Percentiles rank a stretch among this genome's conserved stretches.
Conservation (phyloP, 2,797 vertebrate species). For the Sternotherus odoratus region DNA sequence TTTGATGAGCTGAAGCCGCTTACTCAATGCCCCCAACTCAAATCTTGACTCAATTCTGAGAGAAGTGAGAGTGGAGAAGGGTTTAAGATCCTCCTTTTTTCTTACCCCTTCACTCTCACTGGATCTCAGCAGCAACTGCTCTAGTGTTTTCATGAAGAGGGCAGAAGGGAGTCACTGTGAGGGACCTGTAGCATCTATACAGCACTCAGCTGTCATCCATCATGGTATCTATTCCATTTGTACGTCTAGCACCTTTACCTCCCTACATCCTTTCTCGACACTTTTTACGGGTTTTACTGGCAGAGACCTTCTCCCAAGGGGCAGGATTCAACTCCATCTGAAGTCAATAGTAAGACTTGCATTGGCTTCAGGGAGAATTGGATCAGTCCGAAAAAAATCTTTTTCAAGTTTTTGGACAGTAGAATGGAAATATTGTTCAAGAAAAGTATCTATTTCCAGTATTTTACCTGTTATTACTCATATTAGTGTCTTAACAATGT, state of each 20-base stretch:
- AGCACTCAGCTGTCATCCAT: not conserved
- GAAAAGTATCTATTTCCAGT: not conserved
- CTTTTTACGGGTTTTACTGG: not conserved
- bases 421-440: not conserved
- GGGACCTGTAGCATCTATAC: not conserved
- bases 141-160: not conserved
- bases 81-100: not conserved
- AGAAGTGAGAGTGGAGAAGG: not conserved
- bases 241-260: not conserved
- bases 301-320: not conserved
- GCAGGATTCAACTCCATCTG: not conserved
- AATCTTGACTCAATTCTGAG: not conserved
- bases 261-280: not conserved
- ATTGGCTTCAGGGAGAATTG: not conserved
- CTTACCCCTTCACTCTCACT: not conserved
- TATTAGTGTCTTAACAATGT: not conserved
- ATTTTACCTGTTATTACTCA: constrained; percentile 24
- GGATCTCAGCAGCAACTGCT: not conserved
- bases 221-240: not conserved
- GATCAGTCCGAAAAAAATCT: not conserved
- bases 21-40: not conserved
- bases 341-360: not conserved
- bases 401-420: not conserved
- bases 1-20: not conserved
- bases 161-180: not conserved